Conservation (phyloP, 1,140 invertebrate genomes). For the Drosophila varians region DNA sequence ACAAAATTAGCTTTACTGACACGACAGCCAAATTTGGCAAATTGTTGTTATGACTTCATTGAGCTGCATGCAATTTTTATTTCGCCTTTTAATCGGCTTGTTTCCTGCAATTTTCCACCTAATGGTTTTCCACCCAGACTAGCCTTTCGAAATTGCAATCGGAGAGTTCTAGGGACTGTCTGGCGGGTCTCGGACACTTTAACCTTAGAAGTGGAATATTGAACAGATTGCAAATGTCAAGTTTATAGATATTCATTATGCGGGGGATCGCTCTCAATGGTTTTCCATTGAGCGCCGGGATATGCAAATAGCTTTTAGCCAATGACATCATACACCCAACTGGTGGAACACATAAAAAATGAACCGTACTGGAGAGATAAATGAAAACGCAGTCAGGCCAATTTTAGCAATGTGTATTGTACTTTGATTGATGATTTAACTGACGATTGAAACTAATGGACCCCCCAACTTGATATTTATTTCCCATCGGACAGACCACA, state of each 20-base stretch:
- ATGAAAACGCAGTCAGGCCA: conserved; percentile 40
- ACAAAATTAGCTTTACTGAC: conserved; percentile 29
- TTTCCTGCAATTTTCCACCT: conserved; percentile 61
- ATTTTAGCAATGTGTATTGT: conserved; percentile 29
- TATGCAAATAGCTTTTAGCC: conserved; percentile 56
- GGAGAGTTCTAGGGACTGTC: conserved; percentile 18
- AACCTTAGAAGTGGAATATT: conserved; percentile 35
- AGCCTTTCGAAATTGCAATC: conserved; percentile 3
- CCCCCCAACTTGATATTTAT: conserved; percentile 10
- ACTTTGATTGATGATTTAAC: conserved; percentile 48
- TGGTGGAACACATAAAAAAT: conserved; percentile 28
- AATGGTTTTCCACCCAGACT: conserved; percentile 47
- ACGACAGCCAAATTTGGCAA: conserved; percentile 36
- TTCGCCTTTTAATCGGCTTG: conserved; percentile 22
- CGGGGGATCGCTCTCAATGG: conserved; percentile 63
- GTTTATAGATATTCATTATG: conserved; percentile 37
- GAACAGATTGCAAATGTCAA: conserved; percentile 42
- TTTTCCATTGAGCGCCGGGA: conserved; percentile 61
- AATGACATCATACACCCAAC: conserved; percentile 66
- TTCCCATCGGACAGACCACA: conserved; percentile 87
- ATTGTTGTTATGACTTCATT: conserved; percentile 60
- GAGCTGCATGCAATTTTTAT: conserved; percentile 54
- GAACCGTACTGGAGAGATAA: conserved; percentile 22
- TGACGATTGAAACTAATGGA: conserved; percentile 27
- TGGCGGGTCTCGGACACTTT: not conserved